A percentile compares a stretch with the other conserved stretches of the same genome.
These are phyloP conservation scores for Ethmia dodecea DNA, from an alignment of 2,888 invertebrate species.

Conservation along the genomic window DNA sequence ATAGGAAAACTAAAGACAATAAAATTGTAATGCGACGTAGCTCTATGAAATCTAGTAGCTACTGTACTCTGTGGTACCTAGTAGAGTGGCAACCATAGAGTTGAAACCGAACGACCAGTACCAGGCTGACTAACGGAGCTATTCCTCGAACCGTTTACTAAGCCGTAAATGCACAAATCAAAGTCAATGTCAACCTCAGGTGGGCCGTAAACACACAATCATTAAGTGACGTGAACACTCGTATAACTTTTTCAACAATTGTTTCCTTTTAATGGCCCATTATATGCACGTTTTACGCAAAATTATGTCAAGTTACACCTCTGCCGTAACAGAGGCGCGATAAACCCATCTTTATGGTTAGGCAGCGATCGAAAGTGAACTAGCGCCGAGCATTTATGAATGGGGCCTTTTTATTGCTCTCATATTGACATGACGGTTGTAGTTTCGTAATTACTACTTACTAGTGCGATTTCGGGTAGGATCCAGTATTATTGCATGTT, in stretches of 20 bases:
- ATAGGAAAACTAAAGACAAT: too few species aligned
- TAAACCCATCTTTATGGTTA: conserved; percentile 74
- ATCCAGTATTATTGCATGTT: conserved; percentile 64
- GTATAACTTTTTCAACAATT: conserved; percentile 77
- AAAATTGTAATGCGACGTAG: too few species aligned
- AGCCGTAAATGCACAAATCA: conserved; percentile 72
- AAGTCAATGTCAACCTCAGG: conserved; percentile 76
- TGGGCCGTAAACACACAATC: conserved; percentile 73
- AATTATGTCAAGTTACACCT: conserved; percentile 76
- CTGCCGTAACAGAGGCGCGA: conserved; percentile 67
- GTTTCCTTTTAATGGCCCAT: conserved; percentile 76
- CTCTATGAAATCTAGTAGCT: too few species aligned
- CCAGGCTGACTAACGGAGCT: conserved; percentile 33
- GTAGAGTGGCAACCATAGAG: background rate
- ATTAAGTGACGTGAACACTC: conserved; percentile 74
- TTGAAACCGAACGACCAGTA: conserved; percentile 7
- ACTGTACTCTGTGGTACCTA: background rate
- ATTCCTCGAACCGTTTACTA: conserved; percentile 55
- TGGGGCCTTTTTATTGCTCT: conserved; percentile 70
- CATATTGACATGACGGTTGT: conserved; percentile 66
- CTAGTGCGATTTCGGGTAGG: conserved; percentile 64
- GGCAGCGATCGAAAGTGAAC: conserved; percentile 67
- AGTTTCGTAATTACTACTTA: conserved; percentile 66
- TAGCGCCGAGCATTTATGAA: conserved; percentile 64
- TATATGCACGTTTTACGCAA: conserved; percentile 75